Conservation (phyloP, 2,113 vertebrate genomes). For the Otocyon megalotis region DNA sequence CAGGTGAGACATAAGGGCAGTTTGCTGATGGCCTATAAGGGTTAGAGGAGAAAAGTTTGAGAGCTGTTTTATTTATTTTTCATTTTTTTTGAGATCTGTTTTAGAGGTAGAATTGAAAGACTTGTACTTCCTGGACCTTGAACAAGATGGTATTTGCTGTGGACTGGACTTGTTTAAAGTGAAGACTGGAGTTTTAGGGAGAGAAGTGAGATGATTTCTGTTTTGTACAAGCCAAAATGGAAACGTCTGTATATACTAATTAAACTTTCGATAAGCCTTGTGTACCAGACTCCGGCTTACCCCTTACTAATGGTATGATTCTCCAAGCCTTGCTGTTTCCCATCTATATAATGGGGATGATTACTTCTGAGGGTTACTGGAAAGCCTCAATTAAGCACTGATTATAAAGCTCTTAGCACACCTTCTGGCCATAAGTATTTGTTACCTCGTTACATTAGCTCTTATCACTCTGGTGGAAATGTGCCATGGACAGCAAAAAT, state of each 20-base stretch:
- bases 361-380: background rate
- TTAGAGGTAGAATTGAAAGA: background rate
- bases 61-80: background rate
- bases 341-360: background rate
- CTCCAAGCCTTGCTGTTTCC: background rate
- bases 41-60: background rate
- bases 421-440: background rate
- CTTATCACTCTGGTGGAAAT: background rate
- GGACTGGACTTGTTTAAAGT: background rate
- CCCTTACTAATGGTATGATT: background rate
- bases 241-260: background rate
- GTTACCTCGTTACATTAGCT: background rate
- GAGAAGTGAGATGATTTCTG: background rate
- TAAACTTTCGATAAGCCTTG: background rate
- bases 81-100: background rate
- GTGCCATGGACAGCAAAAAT: background rate
- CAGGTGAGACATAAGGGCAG: background rate
- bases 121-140: background rate
- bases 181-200: background rate
- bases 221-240: background rate
- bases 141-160: background rate
- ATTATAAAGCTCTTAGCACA: background rate
- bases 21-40: background rate
- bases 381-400: conserved; percentile 34
- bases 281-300: background rate